Conservation (phyloP, 2,888 invertebrate genomes). For the Heliothis peltigera region DNA sequence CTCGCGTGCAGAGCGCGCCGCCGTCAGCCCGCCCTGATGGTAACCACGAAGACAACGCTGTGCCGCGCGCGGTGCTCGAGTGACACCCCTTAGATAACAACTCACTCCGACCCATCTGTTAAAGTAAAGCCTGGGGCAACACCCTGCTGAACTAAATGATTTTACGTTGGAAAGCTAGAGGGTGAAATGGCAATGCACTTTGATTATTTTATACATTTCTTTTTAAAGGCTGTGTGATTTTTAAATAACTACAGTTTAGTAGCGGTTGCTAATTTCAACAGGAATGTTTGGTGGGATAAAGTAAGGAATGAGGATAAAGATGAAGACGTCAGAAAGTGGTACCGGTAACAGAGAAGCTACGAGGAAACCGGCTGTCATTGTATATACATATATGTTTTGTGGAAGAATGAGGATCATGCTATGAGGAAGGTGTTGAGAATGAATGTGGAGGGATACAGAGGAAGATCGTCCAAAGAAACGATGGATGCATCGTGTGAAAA, state of each 20-base stretch:
- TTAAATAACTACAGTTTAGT: not conserved
- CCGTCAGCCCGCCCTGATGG: constrained; percentile 68
- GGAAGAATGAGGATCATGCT: too few relatives aligned
- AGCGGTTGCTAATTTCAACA: too few relatives aligned
- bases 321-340: too few relatives aligned
- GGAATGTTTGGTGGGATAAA: too few relatives aligned
- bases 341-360: too few relatives aligned
- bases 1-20: constrained; percentile 94
- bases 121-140: constrained; percentile 24
- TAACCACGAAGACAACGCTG: constrained; percentile 69
- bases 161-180: constrained; percentile 7
- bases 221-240: not conserved
- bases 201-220: not conserved
- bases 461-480: too few relatives aligned
- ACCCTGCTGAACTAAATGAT: constrained; percentile 37
- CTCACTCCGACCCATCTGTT: constrained; percentile 66
- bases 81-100: constrained; percentile 81
- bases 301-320: too few relatives aligned
- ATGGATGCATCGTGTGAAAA: too few relatives aligned
- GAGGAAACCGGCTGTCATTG: too few relatives aligned
- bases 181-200: not conserved
- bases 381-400: too few relatives aligned
- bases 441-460: too few relatives aligned
- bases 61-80: constrained; percentile 60
- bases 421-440: too few relatives aligned